Conservation (phyloP, 2,888 invertebrate genomes). For the Iselma pallidipennis region DNA sequence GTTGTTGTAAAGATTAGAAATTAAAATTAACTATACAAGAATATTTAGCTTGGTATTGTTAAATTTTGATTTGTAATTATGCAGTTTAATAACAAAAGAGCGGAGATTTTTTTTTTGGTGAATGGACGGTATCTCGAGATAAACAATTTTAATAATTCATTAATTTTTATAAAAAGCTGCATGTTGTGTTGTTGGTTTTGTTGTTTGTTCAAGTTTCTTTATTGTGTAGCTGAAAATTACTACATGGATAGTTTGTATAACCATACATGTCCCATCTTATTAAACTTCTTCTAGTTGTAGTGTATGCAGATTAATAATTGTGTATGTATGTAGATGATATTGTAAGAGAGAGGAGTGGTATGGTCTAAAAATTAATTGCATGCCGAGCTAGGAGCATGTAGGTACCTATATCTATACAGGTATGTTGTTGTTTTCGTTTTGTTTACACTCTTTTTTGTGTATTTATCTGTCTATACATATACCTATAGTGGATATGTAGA, state of each 20-base stretch:
- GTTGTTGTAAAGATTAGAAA: background rate
- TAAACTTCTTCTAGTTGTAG: constrained; percentile 33
- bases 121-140: constrained; percentile 5
- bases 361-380: constrained; percentile 41
- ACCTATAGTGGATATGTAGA: background rate
- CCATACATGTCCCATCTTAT: constrained; percentile 43
- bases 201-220: constrained; percentile 9
- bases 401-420: too few relatives aligned
- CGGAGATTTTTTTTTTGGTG: too few relatives aligned
- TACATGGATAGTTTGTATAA: constrained; percentile 11
- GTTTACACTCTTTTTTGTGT: background rate
- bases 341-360: constrained; percentile 31
- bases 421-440: background rate
- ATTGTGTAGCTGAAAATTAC: constrained; percentile 27
- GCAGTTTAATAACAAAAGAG: too few relatives aligned
- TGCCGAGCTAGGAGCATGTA: too few relatives aligned
- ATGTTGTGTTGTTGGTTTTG: constrained; percentile 36
- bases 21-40: background rate
- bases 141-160: constrained; percentile 41
- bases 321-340: constrained; percentile 9
- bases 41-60: too few relatives aligned
- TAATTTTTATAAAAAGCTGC: constrained; percentile 37
- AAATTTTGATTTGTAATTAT: too few relatives aligned
- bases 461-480: background rate
- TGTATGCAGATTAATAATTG: constrained; percentile 36